Percentiles rank a stretch among this genome's conserved stretches.
Evolutionary conservation across 2,797 vertebrate species (phyloP).

Genomic region (Microctenopoma steveboyesi): DNA sequence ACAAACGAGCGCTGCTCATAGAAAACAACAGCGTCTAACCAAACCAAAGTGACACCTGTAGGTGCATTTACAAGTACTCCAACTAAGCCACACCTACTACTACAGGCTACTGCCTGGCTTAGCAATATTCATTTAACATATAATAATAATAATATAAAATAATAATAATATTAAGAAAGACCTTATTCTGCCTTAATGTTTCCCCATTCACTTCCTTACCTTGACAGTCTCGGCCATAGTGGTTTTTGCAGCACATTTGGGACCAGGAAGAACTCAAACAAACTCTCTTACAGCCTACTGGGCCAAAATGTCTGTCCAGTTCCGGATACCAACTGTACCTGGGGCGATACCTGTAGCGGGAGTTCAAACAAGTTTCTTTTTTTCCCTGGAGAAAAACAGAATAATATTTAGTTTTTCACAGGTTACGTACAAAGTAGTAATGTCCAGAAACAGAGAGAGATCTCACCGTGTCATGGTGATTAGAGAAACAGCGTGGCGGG

Average conservation of each 20-base stretch:
- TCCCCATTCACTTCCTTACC: slow-evolving; percentile 77
- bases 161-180: too few relatives aligned
- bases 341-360: rapidly evolving
- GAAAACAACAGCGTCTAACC: too few relatives aligned
- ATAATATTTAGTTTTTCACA: background rate
- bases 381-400: slow-evolving; percentile 53
- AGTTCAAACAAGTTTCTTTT: background rate
- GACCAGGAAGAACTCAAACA: slow-evolving; percentile 83
- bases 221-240: slow-evolving; percentile 89
- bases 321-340: rapidly evolving
- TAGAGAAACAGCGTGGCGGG: slow-evolving; percentile 78
- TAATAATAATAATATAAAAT: too few relatives aligned
- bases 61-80: too few relatives aligned
- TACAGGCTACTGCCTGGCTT: too few relatives aligned
- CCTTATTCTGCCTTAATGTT: too few relatives aligned
- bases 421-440: background rate
- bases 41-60: too few relatives aligned
- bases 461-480: slow-evolving; percentile 79
- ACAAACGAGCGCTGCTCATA: background rate
- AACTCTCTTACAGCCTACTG: slow-evolving; percentile 78
- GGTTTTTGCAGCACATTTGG: slow-evolving; percentile 90
- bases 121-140: too few relatives aligned
- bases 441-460: background rate
- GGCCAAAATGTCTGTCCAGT: background rate
- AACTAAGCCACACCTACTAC: too few relatives aligned